Conservation (phyloP, 2,888 invertebrate genomes). For the Hololepta plana region DNA sequence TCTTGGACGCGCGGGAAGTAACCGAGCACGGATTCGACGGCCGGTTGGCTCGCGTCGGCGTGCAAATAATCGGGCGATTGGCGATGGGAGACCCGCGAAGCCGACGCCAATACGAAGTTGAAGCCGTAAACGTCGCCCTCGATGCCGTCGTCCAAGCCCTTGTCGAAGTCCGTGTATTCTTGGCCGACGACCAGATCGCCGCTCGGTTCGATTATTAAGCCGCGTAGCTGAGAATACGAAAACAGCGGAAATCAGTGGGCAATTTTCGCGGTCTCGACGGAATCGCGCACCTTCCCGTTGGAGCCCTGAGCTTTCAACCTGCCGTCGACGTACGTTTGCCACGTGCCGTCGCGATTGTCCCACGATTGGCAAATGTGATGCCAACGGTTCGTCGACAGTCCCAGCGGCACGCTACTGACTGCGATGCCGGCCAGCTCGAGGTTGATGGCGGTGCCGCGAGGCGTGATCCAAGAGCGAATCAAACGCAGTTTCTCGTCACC, state of each 20-base stretch:
- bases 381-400: conserved; percentile 33
- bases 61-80: too few relatives aligned
- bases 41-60: conserved; percentile 2
- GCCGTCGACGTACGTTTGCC: conserved; percentile 43
- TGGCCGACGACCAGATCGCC: conserved; percentile 53
- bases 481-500: conserved; percentile 33
- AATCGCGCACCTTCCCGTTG: too few relatives aligned
- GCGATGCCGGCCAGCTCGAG: conserved; percentile 35
- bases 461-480: conserved; percentile 40
- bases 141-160: conserved; percentile 42
- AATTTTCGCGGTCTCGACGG: too few relatives aligned
- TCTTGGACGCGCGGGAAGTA: too few relatives aligned
- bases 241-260: too few relatives aligned
- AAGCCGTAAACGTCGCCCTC: conserved; percentile 51
- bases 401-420: conserved; percentile 29
- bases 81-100: too few relatives aligned
- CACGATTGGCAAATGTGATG: conserved; percentile 49
- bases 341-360: conserved; percentile 39
- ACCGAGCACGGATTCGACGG: too few relatives aligned
- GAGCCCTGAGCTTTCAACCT: conserved; percentile 29
- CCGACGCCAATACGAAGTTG: conserved; percentile 40
- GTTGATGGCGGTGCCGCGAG: conserved; percentile 34
- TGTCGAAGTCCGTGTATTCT: conserved; percentile 46
- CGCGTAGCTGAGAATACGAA: conserved; percentile 32
- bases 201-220: conserved; percentile 34